A percentile compares a stretch with the other conserved stretches of the same genome.
Conservation (phyloP, 2,113 vertebrate genomes). For the Glaucidium brasilianum region DNA sequence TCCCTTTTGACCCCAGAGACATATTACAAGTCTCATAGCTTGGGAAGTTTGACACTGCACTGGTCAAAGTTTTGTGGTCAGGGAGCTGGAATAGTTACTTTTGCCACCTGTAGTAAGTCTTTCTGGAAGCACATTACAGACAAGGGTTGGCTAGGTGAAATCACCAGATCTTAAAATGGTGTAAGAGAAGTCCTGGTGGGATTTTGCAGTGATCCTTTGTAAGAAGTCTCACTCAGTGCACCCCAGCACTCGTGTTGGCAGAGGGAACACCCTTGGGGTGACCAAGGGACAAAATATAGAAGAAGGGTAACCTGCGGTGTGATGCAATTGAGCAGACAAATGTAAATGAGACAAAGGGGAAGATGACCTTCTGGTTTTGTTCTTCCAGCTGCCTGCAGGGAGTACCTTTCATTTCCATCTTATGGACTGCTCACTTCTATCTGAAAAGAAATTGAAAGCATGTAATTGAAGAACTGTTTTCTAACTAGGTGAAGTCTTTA, state of each 20-base stretch:
- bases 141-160: neutral
- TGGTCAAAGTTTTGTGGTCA: neutral
- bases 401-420: neutral
- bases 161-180: neutral
- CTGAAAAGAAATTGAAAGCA: neutral
- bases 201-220: neutral
- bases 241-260: accelerated
- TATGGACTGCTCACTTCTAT: neutral
- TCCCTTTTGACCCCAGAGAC: neutral
- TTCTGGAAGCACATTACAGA: neutral
- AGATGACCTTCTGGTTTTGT: neutral
- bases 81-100: neutral
- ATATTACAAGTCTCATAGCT: neutral
- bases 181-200: neutral
- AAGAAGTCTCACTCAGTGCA: neutral
- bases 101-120: neutral
- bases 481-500: neutral
- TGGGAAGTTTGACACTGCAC: neutral
- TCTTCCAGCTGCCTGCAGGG: neutral
- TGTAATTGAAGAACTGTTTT: neutral
- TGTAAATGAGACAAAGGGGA: neutral
- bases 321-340: neutral
- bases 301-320: neutral
- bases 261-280: neutral
- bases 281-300: neutral